phyloP scores from a whole-genome alignment of 2,797 vertebrate genomes.

The Triplophysa bombifrons region DNA sequence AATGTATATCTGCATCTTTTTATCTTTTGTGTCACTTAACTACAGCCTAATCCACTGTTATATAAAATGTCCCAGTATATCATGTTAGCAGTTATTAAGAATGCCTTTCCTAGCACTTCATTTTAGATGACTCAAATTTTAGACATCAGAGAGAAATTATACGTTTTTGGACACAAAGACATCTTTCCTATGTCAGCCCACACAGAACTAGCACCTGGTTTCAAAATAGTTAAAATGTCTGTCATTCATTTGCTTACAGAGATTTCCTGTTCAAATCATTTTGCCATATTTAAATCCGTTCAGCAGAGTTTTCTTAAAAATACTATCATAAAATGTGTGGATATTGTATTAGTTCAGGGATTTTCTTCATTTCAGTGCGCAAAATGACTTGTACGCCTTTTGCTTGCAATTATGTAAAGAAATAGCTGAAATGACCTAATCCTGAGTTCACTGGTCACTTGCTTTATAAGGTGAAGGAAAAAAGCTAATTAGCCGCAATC shows the following conservation, averaged over 20 bases:
- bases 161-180: too few species aligned
- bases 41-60: conserved; percentile 58
- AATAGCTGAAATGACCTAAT: too few species aligned
- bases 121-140: conserved; percentile 12
- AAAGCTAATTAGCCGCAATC: conserved; percentile 31
- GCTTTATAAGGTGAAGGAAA: conserved; percentile 18
- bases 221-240: not conserved
- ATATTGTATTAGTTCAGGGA: too few species aligned
- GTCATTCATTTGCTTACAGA: not conserved
- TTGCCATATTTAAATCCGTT: not conserved
- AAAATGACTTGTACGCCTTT: too few species aligned
- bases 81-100: conserved; percentile 58
- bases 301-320: too few species aligned
- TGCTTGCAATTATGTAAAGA: too few species aligned
- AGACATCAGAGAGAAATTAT: not conserved
- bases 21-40: conserved; percentile 49
- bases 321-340: too few species aligned
- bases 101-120: conserved; percentile 56
- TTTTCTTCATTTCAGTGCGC: too few species aligned
- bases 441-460: too few species aligned
- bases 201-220: too few species aligned
- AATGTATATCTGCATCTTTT: conserved; percentile 47
- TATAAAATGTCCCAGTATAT: conserved; percentile 55
- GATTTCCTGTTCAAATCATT: not conserved
- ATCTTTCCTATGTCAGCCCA: too few species aligned